Conservation (phyloP, 2,797 vertebrate species). For the Botia almorhae region DNA sequence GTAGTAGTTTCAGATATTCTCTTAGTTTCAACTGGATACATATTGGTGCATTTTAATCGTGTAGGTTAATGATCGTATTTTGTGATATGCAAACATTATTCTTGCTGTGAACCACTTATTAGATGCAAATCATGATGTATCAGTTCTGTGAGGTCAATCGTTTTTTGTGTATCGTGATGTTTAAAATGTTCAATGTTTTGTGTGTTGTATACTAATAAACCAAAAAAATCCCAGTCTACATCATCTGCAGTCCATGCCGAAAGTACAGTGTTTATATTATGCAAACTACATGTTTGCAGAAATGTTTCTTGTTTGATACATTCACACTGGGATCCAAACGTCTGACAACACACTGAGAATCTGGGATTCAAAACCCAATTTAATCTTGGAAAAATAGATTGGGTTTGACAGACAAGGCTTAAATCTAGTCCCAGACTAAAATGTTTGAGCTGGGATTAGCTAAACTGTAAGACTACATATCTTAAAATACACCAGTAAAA, state of each 20-base stretch:
- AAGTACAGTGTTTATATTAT: not conserved
- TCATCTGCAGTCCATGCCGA: not conserved
- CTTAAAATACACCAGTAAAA: no score
- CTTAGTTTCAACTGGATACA: slow-evolving; percentile 69
- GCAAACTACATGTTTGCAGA: not conserved
- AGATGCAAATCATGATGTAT: not conserved
- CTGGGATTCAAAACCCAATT: not conserved
- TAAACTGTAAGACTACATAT: no score
- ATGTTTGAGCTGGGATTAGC: no score
- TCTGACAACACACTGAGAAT: not conserved
- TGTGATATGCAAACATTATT: slow-evolving; percentile 10
- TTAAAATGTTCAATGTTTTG: not conserved
- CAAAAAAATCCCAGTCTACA: not conserved
- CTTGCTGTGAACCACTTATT: slow-evolving; percentile 4
- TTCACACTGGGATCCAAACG: not conserved
- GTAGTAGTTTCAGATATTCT: slow-evolving; percentile 68
- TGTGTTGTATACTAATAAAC: slow-evolving; percentile 26
- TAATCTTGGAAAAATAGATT: not conserved
- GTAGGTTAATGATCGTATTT: slow-evolving; percentile 23
- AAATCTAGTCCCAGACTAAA: no score
- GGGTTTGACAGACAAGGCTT: no score
- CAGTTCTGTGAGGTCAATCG: not conserved
- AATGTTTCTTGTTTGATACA: not conserved
- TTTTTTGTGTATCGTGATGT: slow-evolving; percentile 5
- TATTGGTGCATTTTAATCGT: slow-evolving; percentile 56